Evolutionary conservation across 64 coral and sea anemone genomes (phyloP).

Genomic region (Stichodactyla helianthus): DNA sequence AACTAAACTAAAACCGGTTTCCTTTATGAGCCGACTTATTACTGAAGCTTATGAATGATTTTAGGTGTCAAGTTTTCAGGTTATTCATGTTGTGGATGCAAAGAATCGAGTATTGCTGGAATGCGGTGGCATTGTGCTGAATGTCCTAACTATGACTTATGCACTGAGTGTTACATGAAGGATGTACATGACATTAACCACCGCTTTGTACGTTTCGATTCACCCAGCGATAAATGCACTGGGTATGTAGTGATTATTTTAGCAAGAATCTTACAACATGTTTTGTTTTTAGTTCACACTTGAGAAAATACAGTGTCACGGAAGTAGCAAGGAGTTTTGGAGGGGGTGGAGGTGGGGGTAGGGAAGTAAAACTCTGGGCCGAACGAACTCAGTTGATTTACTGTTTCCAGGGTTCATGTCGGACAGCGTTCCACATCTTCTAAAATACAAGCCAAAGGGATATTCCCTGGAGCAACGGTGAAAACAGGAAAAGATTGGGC

Average conservation of each 20-base stretch:
- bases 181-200: conserved; percentile 38
- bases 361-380: too few species aligned
- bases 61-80: neutral
- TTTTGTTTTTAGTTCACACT: too few species aligned
- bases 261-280: too few species aligned
- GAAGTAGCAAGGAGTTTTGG: too few species aligned
- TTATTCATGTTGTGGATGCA: conserved; percentile 37
- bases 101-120: conserved; percentile 11
- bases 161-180: conserved; percentile 31
- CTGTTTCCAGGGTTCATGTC: neutral
- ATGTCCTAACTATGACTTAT: conserved; percentile 35
- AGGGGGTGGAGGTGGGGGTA: too few species aligned
- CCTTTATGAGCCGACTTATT: too few species aligned
- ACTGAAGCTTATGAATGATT: neutral
- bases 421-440: neutral
- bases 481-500: neutral
- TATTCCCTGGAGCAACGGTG: neutral
- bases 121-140: conserved; percentile 42
- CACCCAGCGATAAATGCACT: neutral
- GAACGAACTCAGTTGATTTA: neutral
- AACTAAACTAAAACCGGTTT: too few species aligned
- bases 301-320: too few species aligned
- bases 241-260: neutral
- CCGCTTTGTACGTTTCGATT: neutral
- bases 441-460: conserved; percentile 2